These are phyloP conservation scores for Porites evermanni DNA, from an alignment of 92 coral and sea anemone species.

Conservation along the genomic window DNA sequence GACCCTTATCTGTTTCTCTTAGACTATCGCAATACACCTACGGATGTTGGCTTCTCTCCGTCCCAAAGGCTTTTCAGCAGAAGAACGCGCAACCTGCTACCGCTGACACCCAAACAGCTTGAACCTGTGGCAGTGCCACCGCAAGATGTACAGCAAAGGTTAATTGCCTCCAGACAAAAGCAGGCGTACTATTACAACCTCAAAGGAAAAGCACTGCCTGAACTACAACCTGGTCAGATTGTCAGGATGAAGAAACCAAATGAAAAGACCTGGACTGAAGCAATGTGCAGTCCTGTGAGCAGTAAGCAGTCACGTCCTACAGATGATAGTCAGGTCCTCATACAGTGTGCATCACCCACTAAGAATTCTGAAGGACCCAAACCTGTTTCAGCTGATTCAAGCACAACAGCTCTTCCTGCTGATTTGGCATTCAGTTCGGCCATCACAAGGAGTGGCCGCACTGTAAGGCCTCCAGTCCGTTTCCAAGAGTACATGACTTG, in stretches of 20 bases:
- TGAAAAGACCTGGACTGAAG: no score
- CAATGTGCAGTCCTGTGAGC: no score
- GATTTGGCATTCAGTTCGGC: not conserved
- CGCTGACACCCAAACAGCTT: constrained; percentile 29
- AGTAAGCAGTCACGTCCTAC: not conserved
- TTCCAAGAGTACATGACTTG: constrained; percentile 4
- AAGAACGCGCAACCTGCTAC: constrained; percentile 28
- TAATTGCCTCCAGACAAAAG: constrained; percentile 23
- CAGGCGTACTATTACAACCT: constrained; percentile 37
- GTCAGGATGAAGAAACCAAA: constrained; percentile 14
- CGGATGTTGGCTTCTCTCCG: constrained; percentile 34
- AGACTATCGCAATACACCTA: constrained; percentile 40
- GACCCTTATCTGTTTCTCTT: constrained; percentile 41
- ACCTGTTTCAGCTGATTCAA: not conserved
- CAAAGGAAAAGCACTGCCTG: constrained; percentile 41
- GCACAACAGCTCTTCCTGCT: not conserved
- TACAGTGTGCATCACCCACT: not conserved
- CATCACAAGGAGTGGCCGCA: not conserved
- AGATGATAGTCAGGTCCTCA: not conserved
- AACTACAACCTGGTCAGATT: constrained; percentile 48
- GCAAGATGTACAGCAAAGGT: constrained; percentile 30
- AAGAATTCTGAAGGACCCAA: not conserved
- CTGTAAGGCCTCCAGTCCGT: not conserved
- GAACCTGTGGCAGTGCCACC: constrained; percentile 11
- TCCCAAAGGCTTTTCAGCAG: constrained; percentile 10